These are phyloP conservation scores for Campoletis sonorensis DNA, from an alignment of 1,140 invertebrate genomes.

Conservation along the genomic window DNA sequence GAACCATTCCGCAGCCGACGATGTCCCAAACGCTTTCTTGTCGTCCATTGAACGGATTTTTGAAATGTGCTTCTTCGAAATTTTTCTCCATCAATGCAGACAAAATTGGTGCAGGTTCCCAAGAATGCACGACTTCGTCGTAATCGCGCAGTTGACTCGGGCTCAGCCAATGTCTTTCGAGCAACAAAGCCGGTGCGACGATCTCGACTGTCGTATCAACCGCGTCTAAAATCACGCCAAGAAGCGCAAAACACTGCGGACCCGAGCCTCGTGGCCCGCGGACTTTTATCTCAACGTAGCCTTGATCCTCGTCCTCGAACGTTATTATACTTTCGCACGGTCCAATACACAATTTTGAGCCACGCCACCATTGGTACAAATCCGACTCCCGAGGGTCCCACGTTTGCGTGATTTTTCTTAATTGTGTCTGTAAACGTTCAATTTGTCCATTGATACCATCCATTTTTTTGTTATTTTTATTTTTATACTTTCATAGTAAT, in stretches of 20 bases:
- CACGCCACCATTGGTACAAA: conserved; percentile 88
- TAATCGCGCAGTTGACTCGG: conserved; percentile 79
- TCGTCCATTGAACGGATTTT: conserved; percentile 79
- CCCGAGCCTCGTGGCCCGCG: conserved; percentile 81
- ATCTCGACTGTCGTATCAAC: conserved; percentile 82
- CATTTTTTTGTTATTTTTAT: too few relatives aligned
- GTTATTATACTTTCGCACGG: conserved; percentile 85
- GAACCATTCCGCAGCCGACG: conserved; percentile 80
- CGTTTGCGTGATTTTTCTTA: conserved; percentile 78
- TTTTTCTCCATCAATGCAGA: conserved; percentile 77
- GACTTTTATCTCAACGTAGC: conserved; percentile 85
- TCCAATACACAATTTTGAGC: conserved; percentile 86
- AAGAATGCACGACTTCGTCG: conserved; percentile 78
- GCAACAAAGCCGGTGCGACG: conserved; percentile 82
- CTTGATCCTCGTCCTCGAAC: conserved; percentile 80
- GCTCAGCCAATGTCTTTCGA: conserved; percentile 83
- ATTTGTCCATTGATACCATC: too few relatives aligned
- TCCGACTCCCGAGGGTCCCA: conserved; percentile 82
- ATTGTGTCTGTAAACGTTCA: conserved; percentile 69
- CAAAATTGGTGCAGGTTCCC: conserved; percentile 80
- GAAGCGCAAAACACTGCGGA: conserved; percentile 83
- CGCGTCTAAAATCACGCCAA: conserved; percentile 85
- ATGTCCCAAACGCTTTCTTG: conserved; percentile 83
- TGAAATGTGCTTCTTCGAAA: conserved; percentile 75
- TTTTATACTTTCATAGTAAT: too few relatives aligned